Conservation (phyloP, 2,113 vertebrate genomes). For the Malaclemys terrapin region DNA sequence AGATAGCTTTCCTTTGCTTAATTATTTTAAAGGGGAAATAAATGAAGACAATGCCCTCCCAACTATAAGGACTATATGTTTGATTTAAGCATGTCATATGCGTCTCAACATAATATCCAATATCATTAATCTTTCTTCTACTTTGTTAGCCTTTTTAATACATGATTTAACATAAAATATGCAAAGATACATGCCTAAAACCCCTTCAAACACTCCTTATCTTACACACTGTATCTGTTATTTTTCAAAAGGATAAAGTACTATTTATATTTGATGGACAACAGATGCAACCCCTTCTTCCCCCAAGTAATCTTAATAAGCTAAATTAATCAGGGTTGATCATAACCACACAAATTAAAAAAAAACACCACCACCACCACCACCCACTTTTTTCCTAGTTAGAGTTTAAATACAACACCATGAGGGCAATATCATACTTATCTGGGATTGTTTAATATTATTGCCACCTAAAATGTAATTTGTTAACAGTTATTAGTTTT, state of each 20-base stretch:
- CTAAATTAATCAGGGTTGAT: not conserved
- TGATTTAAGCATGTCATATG: not conserved
- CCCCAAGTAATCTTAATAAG: not conserved
- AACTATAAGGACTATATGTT: not conserved
- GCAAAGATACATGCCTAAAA: not conserved
- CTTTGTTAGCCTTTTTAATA: not conserved
- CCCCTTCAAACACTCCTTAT: not conserved
- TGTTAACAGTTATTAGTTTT: not conserved
- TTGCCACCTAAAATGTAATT: not conserved
- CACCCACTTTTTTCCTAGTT: too few relatives aligned
- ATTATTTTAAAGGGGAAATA: not conserved
- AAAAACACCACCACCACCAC: not conserved
- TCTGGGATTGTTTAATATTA: not conserved
- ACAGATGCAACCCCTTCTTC: not conserved
- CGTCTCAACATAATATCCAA: not conserved
- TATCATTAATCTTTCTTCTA: not conserved
- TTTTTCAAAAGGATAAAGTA: too few relatives aligned
- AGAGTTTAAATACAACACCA: not conserved
- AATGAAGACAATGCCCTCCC: not conserved
- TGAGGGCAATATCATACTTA: not conserved
- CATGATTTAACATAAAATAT: not conserved
- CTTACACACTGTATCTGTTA: not conserved
- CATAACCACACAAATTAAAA: not conserved
- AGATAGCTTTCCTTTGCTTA: not conserved
- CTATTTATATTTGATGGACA: not conserved